Evolutionary conservation across 2,888 invertebrate genomes (phyloP), one percentile per base, ranked within the genome.

Genomic region (Anthoptus insignis): DNA sequence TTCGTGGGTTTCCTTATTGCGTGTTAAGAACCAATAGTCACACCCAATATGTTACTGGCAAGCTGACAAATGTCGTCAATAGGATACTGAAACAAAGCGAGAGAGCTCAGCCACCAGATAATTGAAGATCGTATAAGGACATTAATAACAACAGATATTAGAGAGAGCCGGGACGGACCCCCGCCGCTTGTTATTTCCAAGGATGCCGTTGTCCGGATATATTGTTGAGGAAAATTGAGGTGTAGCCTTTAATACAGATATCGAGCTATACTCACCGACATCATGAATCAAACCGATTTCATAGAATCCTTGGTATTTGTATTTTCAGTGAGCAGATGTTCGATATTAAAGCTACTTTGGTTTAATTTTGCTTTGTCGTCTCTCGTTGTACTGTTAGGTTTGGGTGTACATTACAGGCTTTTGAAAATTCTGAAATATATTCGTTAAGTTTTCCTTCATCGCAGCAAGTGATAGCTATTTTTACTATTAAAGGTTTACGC

Each of bases 91-190:
- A 78, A 75, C 79, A 75, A 19, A 68, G 59, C 71, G 75, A 76
- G 74, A 77, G 73, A 72, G 73, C 73, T 76, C 73, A 74, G 75
- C 73, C 76, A 76, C 78, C 78, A 84, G 83, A 86, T 87, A 88
- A 89, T 89, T 89, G 85, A 85, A 87, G 83, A 82, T 82, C 81
- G 84, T 84, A 87, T 85, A 82, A 82, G 81, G 83, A 81, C 86
- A 88, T 89, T 88, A 89, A 89, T 88, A 89, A 88, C 84, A 89
- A 88, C 83, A 87, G 87, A 86, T 88, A 88, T 88, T 86, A 84
- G 84, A 80, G 74, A 78, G 76, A 70, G 13, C 39, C 59, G 79
- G 82, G 82, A 76, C 77, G 78, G 76, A 76, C 80, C 83, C 83
- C 81, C 76, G 78, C 77, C 73, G 82, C 79, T 86, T 83, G 82